Conservation (phyloP, 2,797 vertebrate species). For the Peromyscus attwateri region DNA sequence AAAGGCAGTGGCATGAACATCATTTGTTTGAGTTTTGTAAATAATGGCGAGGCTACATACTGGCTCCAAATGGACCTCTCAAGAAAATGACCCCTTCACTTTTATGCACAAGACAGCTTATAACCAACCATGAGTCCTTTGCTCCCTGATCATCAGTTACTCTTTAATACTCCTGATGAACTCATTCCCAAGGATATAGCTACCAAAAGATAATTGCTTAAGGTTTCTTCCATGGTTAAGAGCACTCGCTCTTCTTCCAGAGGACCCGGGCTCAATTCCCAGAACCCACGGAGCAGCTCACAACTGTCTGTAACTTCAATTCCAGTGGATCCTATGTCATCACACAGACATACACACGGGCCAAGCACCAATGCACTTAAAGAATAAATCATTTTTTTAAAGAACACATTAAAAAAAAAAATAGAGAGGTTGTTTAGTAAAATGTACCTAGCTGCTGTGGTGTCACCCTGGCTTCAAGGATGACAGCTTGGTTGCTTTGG, state of each 20-base stretch:
- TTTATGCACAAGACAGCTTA: neutral
- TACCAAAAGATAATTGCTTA: neutral
- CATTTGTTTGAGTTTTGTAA: neutral
- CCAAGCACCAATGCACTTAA: neutral
- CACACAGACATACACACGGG: neutral
- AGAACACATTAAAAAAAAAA: neutral
- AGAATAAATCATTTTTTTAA: neutral
- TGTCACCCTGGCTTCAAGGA: neutral
- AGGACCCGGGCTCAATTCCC: neutral
- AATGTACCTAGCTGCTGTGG: neutral
- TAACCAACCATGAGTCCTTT: neutral
- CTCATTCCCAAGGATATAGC: constrained; percentile 6
- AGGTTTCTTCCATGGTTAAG: neutral
- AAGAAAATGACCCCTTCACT: neutral
- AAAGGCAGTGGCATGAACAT: neutral
- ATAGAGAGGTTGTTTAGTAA: neutral
- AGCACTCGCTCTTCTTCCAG: too few species aligned
- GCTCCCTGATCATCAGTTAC: neutral
- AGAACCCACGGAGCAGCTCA: neutral
- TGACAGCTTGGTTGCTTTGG: neutral
- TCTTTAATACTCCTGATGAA: neutral
- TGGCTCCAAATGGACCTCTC: neutral
- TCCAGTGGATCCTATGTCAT: neutral
- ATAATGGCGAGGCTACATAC: neutral
- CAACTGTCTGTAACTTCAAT: neutral